A percentile compares a stretch with the other conserved stretches of the same genome.
Conservation (phyloP, 2,888 invertebrate species). For the Machimus atricapillus region DNA sequence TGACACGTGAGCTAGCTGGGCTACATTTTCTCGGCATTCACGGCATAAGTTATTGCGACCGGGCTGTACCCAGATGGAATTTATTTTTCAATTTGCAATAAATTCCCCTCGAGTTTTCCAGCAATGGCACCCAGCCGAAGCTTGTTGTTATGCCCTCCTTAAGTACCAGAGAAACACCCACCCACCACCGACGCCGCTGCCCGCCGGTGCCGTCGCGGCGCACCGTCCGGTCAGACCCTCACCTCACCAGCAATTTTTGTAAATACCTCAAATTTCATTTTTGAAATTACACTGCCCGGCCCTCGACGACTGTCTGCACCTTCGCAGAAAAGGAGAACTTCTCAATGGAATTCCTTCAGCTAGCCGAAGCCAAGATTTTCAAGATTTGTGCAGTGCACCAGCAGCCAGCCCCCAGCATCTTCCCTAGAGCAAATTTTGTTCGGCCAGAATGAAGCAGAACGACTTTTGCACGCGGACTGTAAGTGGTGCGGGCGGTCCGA, state of each 20-base stretch:
- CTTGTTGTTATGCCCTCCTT: not conserved
- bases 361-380: not conserved
- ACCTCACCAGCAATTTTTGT: not conserved
- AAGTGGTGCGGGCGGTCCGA: not conserved
- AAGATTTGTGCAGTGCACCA: not conserved
- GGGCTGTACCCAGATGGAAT: not conserved
- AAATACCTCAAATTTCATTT: not conserved
- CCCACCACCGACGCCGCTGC: not conserved
- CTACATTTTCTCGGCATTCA: not conserved
- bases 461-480: not conserved
- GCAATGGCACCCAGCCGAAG: not conserved
- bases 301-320: not conserved
- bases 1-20: not conserved
- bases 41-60: not conserved
- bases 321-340: not conserved
- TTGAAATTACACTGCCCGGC: not conserved
- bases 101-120: not conserved
- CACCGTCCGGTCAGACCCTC: not conserved
- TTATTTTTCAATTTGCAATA: conserved; percentile 24
- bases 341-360: not conserved
- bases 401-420: not conserved
- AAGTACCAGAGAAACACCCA: not conserved
- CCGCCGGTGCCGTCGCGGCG: not conserved
- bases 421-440: not conserved
- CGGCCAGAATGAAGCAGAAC: not conserved